A percentile compares a stretch with the other conserved stretches of the same genome.
Conservation (phyloP, 35 echinoderm and acorn worm species). For the Apostichopus japonicus region DNA sequence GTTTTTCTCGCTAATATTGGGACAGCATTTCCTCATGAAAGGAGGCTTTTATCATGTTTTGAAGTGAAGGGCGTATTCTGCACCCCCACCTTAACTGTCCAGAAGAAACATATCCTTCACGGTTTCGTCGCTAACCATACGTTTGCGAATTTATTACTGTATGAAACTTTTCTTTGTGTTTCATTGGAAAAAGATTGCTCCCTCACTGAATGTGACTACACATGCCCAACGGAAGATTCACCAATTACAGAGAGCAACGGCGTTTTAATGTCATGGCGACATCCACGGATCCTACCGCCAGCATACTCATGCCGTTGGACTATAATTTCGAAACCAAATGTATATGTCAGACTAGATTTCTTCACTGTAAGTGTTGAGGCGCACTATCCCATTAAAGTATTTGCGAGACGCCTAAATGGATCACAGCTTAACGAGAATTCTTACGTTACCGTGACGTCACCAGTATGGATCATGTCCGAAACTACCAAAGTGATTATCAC, state of each 20-base stretch:
- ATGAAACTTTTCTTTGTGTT: neutral
- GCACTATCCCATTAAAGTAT: neutral
- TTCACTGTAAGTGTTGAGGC: neutral
- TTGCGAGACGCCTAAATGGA: neutral
- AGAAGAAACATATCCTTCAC: too few species aligned
- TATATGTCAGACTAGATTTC: neutral
- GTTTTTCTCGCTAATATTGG: too few species aligned
- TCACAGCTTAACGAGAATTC: neutral
- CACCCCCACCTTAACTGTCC: too few species aligned
- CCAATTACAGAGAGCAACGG: neutral
- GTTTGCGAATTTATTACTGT: too few species aligned
- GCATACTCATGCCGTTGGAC: neutral
- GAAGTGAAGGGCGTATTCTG: too few species aligned
- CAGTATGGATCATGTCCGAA: neutral
- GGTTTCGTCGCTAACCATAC: too few species aligned
- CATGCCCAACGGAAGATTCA: neutral
- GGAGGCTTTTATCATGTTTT: too few species aligned
- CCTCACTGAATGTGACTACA: neutral
- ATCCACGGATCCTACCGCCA: neutral
- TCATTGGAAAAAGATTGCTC: neutral
- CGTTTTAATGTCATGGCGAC: neutral
- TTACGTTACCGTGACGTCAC: conserved; percentile 1
- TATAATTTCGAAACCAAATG: neutral
- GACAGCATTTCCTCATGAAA: too few species aligned
- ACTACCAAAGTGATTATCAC: conserved; percentile 1